Evolutionary conservation across 2,888 invertebrate genomes (phyloP), one percentile per base, ranked within the genome.

Genomic region (Ypsolopha sequella): DNA sequence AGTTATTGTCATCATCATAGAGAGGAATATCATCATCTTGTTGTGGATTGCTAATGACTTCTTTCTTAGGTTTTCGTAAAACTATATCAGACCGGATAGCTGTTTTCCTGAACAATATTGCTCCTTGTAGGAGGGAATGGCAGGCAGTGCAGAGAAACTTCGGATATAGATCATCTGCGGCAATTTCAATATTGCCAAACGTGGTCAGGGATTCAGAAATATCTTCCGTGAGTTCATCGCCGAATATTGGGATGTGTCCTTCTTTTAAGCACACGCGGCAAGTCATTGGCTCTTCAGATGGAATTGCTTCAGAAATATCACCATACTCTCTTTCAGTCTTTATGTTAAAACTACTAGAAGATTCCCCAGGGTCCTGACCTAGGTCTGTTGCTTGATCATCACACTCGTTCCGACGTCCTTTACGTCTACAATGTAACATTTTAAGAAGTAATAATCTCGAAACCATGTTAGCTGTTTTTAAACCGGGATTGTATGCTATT

Each of bases 201-300:
- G 51, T 58, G 13, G 55, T 62, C 34, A 85, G 52, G 0, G 65
- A 66, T 47, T 71, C 68, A 1, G 75, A 59, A 41, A 80, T 55
- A 50, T 79, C 66, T 46, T 68, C 62, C 1, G 50, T 41, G 1
- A 50, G 45, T 6, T 61, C 56, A 8, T 59, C 2, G 9, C 70
- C 72, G 49, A 62, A 75, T 49, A 86, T 81, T 11, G 76, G 72
- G 54, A 82, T 65, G 43, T 56, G 57, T n/a, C 82, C 84, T 56
- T 70, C 64, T 58, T 79, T 76, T 6, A 85, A 63, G 57, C 85
- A 86, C 35, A 84, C 70, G 55, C 85, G 69, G 58, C 84, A 84
- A 35, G 38, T 13, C 10, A 33, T 41, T 2, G 34, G 35, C 50
- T 33, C 36, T 36, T 7, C 11, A 13, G 34, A 41, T 33, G 10